phyloP scores from a whole-genome alignment of 2,113 vertebrate genomes.

The Nibea albiflora region DNA sequence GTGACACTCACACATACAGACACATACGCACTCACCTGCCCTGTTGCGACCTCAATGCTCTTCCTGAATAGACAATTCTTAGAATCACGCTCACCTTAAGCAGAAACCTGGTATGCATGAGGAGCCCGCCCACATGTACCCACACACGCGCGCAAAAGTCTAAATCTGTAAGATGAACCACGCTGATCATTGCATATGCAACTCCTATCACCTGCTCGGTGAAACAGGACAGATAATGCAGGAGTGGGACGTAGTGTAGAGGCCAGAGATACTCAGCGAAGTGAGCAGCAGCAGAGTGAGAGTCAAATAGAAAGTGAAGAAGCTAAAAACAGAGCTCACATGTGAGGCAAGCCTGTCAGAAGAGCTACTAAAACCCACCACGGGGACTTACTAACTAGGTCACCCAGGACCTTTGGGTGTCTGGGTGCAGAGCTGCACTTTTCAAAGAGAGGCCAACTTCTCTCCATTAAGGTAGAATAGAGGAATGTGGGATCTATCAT shows the following conservation, averaged over 20 bases:
- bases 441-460: constrained; percentile 64
- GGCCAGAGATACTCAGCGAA: constrained; percentile 34
- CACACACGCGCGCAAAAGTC: constrained; percentile 11
- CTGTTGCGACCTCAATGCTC: constrained; percentile 55
- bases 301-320: constrained; percentile 72
- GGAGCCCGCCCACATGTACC: constrained; percentile 44
- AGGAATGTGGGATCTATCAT: constrained; percentile 65
- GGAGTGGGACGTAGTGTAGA: constrained; percentile 53
- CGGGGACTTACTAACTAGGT: constrained; percentile 78
- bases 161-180: constrained; percentile 19
- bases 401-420: constrained; percentile 73
- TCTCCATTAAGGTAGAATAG: constrained; percentile 55
- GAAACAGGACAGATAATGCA: constrained; percentile 47
- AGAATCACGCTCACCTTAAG: constrained; percentile 55
- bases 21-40: constrained; percentile 48
- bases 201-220: constrained; percentile 40
- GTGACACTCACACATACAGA: constrained; percentile 37
- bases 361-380: constrained; percentile 67
- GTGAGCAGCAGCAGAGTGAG: constrained; percentile 35
- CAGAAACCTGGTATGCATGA: constrained; percentile 40
- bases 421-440: constrained; percentile 67
- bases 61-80: constrained; percentile 67
- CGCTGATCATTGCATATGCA: constrained; percentile 40
- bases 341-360: constrained; percentile 67
- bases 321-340: constrained; percentile 73